Evolutionary conservation across 2,113 vertebrate genomes (phyloP).

Genomic region (Python bivittatus): DNA sequence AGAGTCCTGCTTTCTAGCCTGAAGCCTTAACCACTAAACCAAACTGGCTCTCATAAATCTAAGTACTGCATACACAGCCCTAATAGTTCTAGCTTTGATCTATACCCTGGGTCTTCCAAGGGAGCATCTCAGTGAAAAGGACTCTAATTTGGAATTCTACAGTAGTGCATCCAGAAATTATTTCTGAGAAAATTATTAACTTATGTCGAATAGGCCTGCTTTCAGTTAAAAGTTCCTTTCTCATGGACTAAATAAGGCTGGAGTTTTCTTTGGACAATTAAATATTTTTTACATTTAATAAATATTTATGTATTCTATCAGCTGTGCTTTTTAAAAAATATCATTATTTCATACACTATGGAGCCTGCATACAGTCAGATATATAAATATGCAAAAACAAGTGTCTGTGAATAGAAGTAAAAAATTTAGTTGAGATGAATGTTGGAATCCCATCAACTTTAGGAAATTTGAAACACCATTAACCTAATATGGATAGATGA

Average conservation of each 20-base stretch:
- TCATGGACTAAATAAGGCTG: background rate
- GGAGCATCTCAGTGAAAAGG: background rate
- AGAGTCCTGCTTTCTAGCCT: no score
- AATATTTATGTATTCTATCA: background rate
- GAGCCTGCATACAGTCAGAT: background rate
- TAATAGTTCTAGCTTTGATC: background rate
- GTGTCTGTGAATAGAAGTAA: rapidly evolving
- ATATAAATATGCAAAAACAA: background rate
- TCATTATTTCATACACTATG: background rate
- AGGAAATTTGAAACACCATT: background rate
- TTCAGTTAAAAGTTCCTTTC: background rate
- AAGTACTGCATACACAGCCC: background rate
- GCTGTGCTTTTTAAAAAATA: background rate
- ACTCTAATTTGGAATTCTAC: background rate
- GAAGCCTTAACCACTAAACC: no score
- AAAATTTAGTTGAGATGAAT: constrained; percentile 35
- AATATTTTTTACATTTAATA: background rate
- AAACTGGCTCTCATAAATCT: no score
- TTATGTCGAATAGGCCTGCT: background rate
- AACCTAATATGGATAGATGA: background rate
- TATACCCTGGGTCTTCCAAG: background rate
- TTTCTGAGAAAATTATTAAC: background rate
- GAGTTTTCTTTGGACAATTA: background rate
- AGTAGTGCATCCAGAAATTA: background rate
- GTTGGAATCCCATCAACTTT: background rate